phyloP scores from a whole-genome alignment of 2,113 vertebrate genomes.

The Larimichthys crocea region DNA sequence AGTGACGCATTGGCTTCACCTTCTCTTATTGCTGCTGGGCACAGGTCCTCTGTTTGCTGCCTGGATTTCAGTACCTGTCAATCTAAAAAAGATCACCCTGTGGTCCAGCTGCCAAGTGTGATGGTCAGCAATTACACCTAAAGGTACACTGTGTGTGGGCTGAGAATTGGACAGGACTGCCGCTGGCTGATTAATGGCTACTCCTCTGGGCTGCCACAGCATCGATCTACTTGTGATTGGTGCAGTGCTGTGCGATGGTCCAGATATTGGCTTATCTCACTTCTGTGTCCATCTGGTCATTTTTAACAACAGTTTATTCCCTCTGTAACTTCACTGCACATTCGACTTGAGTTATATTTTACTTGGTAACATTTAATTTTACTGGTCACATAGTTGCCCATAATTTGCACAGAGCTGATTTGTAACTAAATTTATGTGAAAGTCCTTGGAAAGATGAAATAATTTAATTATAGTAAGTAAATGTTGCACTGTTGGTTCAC shows the following conservation, averaged over 20 bases:
- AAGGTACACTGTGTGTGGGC: not conserved
- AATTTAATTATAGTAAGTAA: not conserved
- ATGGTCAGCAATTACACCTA: conserved; percentile 60
- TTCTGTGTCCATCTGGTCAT: not conserved
- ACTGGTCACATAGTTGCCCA: not conserved
- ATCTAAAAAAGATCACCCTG: conserved; percentile 26
- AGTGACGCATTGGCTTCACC: conserved; percentile 37
- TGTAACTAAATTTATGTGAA: not conserved
- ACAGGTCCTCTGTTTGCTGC: not conserved
- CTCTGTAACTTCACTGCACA: not conserved
- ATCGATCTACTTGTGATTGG: conserved; percentile 52
- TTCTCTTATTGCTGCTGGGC: conserved; percentile 16
- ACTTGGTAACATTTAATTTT: not conserved
- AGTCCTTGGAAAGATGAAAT: not conserved
- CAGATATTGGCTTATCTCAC: not conserved
- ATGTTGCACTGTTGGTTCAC: not conserved
- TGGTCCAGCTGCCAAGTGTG: conserved; percentile 54
- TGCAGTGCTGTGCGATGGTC: conserved; percentile 21
- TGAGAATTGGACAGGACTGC: conserved; percentile 41
- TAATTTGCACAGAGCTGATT: not conserved
- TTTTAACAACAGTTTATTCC: not conserved
- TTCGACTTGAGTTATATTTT: not conserved
- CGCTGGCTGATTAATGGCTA: conserved; percentile 66
- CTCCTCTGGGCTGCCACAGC: conserved; percentile 30
- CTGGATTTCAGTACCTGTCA: conserved; percentile 49